Base-by-base conservation (phyloP, 1,140 invertebrate genomes). In the Heliconius melpomene region DNA sequence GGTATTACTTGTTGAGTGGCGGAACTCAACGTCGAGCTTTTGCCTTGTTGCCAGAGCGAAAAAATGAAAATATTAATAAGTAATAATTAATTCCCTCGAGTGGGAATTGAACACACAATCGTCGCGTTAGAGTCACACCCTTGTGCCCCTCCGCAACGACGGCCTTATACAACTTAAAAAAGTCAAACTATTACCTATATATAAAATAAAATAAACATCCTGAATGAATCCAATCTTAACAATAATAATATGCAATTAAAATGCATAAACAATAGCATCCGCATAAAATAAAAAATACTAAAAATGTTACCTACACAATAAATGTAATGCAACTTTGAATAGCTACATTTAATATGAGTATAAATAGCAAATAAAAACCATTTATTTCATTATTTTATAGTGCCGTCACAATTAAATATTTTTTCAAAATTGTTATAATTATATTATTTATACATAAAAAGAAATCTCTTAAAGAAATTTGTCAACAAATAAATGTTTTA, bases 161-260 rank as follows among this genome's bases (percentile, higher is more conserved):
- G 40, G 40, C 40, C 11, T 46, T 11, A 13, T 46, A 46, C 11
- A 5, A 46, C 2, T 13, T 6, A 46, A 46, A 46, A 46, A 46
- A 0, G 13, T 16, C 6, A 46, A 46, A 46, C 40, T 46, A 46
- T 46, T 46, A 46, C 3, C 36, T 23, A 38, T 11, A 38, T 36
- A 40, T 72, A 72, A 72, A 36, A 32, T 72, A 38, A 72, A 3
- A 29, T 72, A 72, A 72, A 72, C 36, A 72, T 40, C 36, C n/a
- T 38, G 71, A 9, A 72, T 72, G 7, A n/a, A n/a, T 72, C 11
- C 7, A 40, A 72, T 20, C 3, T 71, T 36, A 72, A 38, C 29
- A 72, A 72, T 18, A 72, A 72, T 66, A 29, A 66, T 60, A 9
- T 60, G 8, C 54, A 11, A 26, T 60, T 60, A 60, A 60, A 60